These are phyloP conservation scores for Acholoe squamosa DNA, from an alignment of 2,888 invertebrate genomes.

Conservation along the genomic window DNA sequence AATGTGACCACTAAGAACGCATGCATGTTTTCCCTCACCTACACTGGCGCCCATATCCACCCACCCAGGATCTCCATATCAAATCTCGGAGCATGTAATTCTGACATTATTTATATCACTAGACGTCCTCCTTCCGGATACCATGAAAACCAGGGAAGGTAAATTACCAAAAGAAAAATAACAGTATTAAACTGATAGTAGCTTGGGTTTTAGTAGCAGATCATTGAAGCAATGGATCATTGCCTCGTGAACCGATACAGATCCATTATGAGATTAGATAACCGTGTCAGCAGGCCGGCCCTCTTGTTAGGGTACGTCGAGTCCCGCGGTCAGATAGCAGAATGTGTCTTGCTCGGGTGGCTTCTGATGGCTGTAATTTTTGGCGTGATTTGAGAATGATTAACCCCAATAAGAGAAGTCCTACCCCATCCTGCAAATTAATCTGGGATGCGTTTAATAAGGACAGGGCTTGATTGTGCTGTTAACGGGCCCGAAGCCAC, in stretches of 20 bases:
- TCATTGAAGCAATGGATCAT: background rate
- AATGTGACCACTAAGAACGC: too few species aligned
- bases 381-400: conserved; percentile 52
- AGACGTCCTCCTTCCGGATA: too few species aligned
- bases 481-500: background rate
- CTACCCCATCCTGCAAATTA: background rate
- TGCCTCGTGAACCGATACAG: background rate
- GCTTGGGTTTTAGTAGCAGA: too few species aligned
- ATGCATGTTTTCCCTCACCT: too few species aligned
- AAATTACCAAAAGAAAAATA: too few species aligned
- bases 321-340: background rate
- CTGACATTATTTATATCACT: too few species aligned
- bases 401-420: conserved; percentile 13
- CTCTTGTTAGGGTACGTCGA: background rate
- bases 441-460: conserved; percentile 53
- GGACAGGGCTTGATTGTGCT: conserved; percentile 49
- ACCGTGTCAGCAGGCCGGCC: background rate
- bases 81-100: too few species aligned
- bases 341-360: conserved; percentile 25
- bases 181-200: too few species aligned
- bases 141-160: too few species aligned
- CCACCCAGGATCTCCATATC: too few species aligned
- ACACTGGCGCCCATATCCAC: too few species aligned
- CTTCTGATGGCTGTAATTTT: conserved; percentile 31
- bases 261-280: background rate